phyloP scores from a whole-genome alignment of 2,888 invertebrate genomes.

The Eulithis prunata region DNA sequence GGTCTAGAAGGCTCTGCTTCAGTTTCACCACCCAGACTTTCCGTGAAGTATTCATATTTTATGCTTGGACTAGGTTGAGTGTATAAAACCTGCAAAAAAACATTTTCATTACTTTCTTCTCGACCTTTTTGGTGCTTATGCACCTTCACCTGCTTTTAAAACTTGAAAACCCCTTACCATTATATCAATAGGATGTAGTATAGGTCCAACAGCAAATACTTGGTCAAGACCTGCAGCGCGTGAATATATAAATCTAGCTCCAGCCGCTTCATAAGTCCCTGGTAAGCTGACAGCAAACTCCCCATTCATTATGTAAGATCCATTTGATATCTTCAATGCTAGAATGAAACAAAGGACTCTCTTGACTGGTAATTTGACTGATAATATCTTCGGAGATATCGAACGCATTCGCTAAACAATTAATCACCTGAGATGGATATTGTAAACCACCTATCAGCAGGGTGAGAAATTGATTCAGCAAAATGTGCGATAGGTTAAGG shows the following conservation, averaged over 20 bases:
- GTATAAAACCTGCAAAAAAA: conserved; percentile 87
- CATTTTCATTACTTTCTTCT: background rate
- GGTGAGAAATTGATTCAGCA: conserved; percentile 58
- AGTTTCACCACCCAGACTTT: conserved; percentile 80
- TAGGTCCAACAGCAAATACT: conserved; percentile 91
- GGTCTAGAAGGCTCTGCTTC: conserved; percentile 61
- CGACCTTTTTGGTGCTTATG: no score
- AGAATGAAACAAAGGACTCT: conserved; percentile 53
- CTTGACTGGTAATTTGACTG: conserved; percentile 10
- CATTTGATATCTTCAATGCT: conserved; percentile 91
- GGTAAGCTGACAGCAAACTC: conserved; percentile 90
- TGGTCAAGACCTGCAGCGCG: conserved; percentile 90
- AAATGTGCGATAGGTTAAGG: conserved; percentile 55
- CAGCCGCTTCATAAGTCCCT: conserved; percentile 90
- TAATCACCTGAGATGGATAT: conserved; percentile 34
- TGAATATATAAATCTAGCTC: conserved; percentile 91
- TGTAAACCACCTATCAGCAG: conserved; percentile 50
- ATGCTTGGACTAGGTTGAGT: conserved; percentile 94
- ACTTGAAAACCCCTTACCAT: conserved; percentile 83
- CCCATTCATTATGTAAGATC: conserved; percentile 92
- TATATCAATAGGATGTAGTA: conserved; percentile 89
- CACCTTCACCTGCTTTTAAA: no score
- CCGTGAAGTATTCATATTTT: conserved; percentile 94
- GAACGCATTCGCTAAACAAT: conserved; percentile 26
- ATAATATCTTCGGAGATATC: conserved; percentile 28